phyloP scores from a whole-genome alignment of 2,797 vertebrate species.

The Tragopan temminckii region DNA sequence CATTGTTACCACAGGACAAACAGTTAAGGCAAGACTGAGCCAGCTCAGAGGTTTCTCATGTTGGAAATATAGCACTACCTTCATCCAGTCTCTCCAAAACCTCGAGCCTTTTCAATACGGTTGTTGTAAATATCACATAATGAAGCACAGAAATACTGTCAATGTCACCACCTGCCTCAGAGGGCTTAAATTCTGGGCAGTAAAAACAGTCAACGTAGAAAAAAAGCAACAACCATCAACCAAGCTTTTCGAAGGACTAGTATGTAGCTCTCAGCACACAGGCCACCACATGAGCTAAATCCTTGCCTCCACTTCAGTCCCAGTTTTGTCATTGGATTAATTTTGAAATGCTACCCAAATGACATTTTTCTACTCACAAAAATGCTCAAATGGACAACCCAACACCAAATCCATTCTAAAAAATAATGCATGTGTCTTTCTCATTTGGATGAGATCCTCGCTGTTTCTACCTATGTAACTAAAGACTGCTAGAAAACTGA shows the following conservation, averaged over 20 bases:
- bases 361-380: neutral
- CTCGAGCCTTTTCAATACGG: neutral
- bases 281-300: neutral
- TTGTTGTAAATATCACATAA: too few species aligned
- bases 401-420: neutral
- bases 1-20: neutral
- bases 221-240: neutral
- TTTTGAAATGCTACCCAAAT: neutral
- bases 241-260: neutral
- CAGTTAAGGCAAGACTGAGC: neutral
- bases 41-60: neutral
- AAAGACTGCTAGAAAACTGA: neutral
- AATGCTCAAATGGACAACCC: neutral
- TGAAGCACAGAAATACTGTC: neutral
- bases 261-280: neutral
- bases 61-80: neutral
- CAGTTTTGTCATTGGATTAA: neutral
- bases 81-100: neutral
- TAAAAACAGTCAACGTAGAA: neutral
- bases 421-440: neutral
- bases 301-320: neutral
- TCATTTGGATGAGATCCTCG: neutral
- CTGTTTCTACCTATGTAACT: too few species aligned
- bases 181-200: neutral
- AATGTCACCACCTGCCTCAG: neutral